These are phyloP conservation scores for Labeo catla DNA, from an alignment of 2,113 vertebrate genomes.

Conservation along the genomic window DNA sequence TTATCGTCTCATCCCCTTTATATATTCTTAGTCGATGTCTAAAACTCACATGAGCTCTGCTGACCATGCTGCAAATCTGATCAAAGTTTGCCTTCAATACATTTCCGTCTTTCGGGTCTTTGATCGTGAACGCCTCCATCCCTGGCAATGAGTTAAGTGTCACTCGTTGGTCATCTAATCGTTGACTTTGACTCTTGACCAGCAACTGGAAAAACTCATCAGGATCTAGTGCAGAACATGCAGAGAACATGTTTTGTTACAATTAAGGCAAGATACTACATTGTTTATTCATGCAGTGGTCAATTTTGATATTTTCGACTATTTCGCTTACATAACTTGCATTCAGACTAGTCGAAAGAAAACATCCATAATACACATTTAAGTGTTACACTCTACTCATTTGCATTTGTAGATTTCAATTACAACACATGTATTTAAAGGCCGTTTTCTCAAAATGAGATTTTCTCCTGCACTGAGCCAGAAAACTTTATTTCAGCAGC, in stretches of 20 bases:
- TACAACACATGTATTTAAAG: neutral
- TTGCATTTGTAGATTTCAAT: neutral
- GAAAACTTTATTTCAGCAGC: neutral
- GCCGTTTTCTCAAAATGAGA: neutral
- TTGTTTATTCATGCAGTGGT: neutral
- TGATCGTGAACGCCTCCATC: conserved; percentile 43
- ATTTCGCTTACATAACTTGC: neutral
- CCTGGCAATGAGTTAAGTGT: conserved; percentile 66
- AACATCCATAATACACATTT: neutral
- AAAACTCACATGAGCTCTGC: conserved; percentile 10
- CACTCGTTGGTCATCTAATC: conserved; percentile 71
- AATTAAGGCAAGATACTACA: neutral
- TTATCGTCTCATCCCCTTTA: no score
- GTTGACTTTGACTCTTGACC: conserved; percentile 70
- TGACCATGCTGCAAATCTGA: conserved; percentile 32
- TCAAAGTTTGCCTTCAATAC: conserved; percentile 23
- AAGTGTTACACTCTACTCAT: neutral
- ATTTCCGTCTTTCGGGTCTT: conserved; percentile 14
- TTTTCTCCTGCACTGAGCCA: neutral
- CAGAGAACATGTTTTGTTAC: neutral
- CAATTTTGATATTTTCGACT: neutral
- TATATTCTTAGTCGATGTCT: no score
- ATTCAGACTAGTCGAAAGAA: neutral
- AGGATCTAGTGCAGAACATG: conserved; percentile 59
- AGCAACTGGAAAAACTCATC: conserved; percentile 70